These are phyloP conservation scores for Lophura nycthemera DNA, from an alignment of 2,113 vertebrate species.

Conservation along the genomic window DNA sequence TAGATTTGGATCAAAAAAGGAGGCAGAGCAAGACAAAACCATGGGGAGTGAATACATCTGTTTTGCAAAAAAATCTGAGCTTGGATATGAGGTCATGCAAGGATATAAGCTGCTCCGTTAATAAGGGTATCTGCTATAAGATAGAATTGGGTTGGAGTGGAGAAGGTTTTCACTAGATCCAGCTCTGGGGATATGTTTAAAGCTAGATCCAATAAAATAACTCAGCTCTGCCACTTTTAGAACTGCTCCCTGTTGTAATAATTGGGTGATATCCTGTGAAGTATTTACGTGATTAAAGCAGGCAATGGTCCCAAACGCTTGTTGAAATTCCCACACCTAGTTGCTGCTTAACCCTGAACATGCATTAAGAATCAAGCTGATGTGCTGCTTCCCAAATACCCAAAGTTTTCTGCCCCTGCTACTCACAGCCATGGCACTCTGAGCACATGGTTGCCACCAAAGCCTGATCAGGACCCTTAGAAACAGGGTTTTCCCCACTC, in stretches of 20 bases:
- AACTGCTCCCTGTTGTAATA: background rate
- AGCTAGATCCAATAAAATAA: background rate
- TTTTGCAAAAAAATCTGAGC: constrained; percentile 1
- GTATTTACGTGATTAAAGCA: background rate
- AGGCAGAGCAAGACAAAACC: constrained; percentile 19
- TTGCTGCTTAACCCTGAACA: background rate
- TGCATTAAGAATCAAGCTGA: background rate
- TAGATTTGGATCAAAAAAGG: constrained; percentile 4
- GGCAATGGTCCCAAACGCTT: background rate
- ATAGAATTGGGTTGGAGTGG: background rate
- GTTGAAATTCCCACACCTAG: background rate
- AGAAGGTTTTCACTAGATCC: background rate
- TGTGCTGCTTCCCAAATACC: background rate
- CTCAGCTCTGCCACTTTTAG: background rate
- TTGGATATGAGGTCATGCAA: background rate
- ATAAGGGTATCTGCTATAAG: background rate
- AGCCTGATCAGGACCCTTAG: background rate
- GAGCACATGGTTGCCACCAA: background rate
- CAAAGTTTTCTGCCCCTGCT: background rate
- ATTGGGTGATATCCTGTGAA: background rate
- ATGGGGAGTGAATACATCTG: background rate
- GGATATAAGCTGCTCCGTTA: background rate
- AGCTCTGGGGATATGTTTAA: background rate
- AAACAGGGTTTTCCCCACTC: background rate
- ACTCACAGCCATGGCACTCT: background rate